Base-by-base conservation (phyloP, 1,140 invertebrate genomes). In the Temnothorax nylanderi region DNA sequence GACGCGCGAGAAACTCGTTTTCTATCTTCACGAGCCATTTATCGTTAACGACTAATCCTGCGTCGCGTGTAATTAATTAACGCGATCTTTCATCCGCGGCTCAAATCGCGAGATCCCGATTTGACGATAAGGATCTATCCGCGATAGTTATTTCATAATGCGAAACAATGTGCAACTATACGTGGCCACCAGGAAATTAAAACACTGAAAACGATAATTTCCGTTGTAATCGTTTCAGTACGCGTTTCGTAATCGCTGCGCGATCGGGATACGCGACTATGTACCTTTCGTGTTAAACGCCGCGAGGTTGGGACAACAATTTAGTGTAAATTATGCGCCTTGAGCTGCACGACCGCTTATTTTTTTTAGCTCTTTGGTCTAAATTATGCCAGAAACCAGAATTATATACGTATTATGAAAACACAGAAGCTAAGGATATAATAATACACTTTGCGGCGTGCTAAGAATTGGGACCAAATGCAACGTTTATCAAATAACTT, bases 61-160 rank as follows among this genome's bases (percentile, higher is more conserved):
- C 16, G 32, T 18, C 18, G 41, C 8, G 37, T 18, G 11, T 13
- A 58, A 49, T 82, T 72, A 72, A 82, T 72, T 82, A 82, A 82
- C n/a, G 26, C 21, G 67, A n/a, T 44, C 34, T 54, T 44, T 72
- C 37, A 47, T 72, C 51, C 26, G 32, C 18, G 34, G 6, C 21
- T 34, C n/a, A 41, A 49, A 67, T 37, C 18, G 11, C 21, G 26
- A 82, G 37, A 82, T 74, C 26, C 11, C 26, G 13, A 56, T 58
- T 71, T 44, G 18, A 26, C 26, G 51, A 74, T 74, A 60, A 60
- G 3, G 1, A 26, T 32, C 11, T 72, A 72, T 58, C 5, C 5
- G 18, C 11, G 37, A 82, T 26, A 44, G 26, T 58, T 47, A 60
- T 74, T 72, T 60, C 67, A 58, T 74, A 82, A 74, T 54, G 11